Evolutionary conservation across 2,888 invertebrate genomes (phyloP).

Genomic region (Protonemura montana): DNA sequence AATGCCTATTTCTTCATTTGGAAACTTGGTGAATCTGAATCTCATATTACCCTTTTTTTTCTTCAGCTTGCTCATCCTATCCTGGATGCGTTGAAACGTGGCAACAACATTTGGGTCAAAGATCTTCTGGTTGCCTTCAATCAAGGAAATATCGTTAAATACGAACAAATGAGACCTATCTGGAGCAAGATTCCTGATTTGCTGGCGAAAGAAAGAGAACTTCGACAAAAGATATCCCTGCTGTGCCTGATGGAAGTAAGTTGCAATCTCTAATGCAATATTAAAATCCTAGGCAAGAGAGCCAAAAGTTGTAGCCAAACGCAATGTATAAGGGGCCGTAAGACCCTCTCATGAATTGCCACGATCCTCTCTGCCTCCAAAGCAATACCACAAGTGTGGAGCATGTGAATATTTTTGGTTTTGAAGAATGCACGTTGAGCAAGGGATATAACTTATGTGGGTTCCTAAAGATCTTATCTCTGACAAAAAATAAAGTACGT

Average conservation of each 20-base stretch:
- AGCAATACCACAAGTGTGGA: no score
- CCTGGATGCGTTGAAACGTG: constrained; percentile 81
- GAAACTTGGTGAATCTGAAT: not conserved
- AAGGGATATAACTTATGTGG: no score
- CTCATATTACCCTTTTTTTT: constrained; percentile 24
- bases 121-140: constrained; percentile 89
- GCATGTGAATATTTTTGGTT: no score
- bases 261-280: constrained; percentile 23
- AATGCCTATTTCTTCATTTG: constrained; percentile 24
- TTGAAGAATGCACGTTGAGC: no score
- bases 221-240: constrained; percentile 92
- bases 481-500: no score
- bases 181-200: constrained; percentile 87
- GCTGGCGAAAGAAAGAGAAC: constrained; percentile 77
- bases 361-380: no score
- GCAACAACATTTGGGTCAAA: constrained; percentile 86
- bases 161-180: constrained; percentile 73
- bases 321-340: no score
- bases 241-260: constrained; percentile 93
- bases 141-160: constrained; percentile 80
- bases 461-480: no score
- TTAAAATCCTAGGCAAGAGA: no score
- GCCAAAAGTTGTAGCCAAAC: no score
- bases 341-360: no score
- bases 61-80: constrained; percentile 93